Conservation (phyloP, 2,888 invertebrate genomes). For the Acronicta leporina region DNA sequence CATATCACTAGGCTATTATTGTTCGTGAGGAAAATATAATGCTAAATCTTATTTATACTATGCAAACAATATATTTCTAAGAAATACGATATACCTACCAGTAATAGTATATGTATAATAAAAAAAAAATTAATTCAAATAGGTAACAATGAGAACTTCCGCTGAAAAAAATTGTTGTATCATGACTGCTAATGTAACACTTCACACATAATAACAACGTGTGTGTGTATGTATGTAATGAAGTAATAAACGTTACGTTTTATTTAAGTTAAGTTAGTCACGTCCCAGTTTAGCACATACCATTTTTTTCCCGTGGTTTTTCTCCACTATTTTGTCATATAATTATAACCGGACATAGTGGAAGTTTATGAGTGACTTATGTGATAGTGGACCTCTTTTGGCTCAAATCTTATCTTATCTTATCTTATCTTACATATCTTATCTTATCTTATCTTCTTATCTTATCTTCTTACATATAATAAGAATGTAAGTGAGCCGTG, state of each 20-base stretch:
- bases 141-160: constrained; percentile 34
- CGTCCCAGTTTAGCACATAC: constrained; percentile 27
- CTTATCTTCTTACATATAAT: too few relatives aligned
- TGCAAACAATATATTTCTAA: constrained; percentile 4
- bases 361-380: too few relatives aligned
- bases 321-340: background rate
- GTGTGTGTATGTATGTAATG: background rate
- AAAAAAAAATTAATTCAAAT: constrained; percentile 22
- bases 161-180: constrained; percentile 22
- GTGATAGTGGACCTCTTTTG: too few relatives aligned
- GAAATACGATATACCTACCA: constrained; percentile 21
- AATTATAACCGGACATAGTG: too few relatives aligned
- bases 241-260: constrained; percentile 40
- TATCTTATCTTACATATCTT: too few relatives aligned
- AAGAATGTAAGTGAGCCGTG: too few relatives aligned
- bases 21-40: too few relatives aligned
- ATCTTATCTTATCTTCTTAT: too few relatives aligned
- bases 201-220: background rate
- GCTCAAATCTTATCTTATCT: too few relatives aligned
- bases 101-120: constrained; percentile 10
- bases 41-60: background rate
- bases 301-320: background rate
- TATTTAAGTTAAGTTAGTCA: constrained; percentile 52
- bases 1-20: too few relatives aligned
- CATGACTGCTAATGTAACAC: constrained; percentile 35